Evolutionary conservation across 2,888 invertebrate genomes (phyloP).

Genomic region (Caenorhabditis sp.): DNA sequence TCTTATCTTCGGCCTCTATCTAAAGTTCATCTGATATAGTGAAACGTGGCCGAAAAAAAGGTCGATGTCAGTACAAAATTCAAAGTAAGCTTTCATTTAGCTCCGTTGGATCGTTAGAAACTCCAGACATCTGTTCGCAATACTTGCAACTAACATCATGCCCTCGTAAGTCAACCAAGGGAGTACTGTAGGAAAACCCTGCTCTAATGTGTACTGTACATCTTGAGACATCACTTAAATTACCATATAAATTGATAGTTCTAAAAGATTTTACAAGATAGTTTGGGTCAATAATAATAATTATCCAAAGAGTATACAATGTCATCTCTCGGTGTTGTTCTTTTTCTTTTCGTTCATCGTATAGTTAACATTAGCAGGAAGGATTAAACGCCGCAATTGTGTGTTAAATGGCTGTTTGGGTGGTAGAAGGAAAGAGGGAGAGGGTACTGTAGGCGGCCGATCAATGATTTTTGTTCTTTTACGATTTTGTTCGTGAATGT

Average conservation of each 20-base stretch:
- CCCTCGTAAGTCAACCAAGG: background rate
- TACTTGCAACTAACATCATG: background rate
- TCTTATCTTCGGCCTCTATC: background rate
- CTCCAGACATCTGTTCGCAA: background rate
- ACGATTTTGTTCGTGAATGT: background rate
- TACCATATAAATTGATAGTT: too few relatives aligned
- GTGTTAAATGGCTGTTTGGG: slow-evolving; percentile 24
- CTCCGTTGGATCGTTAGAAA: background rate
- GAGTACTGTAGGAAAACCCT: background rate
- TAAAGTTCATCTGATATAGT: background rate
- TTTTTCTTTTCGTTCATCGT: slow-evolving; percentile 10
- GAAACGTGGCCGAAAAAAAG: background rate
- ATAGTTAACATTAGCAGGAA: slow-evolving; percentile 45
- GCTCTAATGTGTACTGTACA: too few relatives aligned
- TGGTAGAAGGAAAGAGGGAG: background rate
- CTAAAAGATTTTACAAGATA: background rate
- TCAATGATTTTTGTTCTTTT: background rate
- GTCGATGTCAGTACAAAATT: background rate
- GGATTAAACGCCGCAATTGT: slow-evolving; percentile 18
- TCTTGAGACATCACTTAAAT: too few relatives aligned
- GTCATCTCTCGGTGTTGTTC: background rate
- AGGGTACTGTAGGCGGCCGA: background rate
- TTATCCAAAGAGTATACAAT: background rate
- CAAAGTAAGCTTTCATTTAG: background rate
- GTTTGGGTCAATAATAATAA: background rate